Evolutionary conservation across 2,113 vertebrate species (phyloP), one percentile per base, ranked within the genome.

Genomic region (Percina caprodes): DNA sequence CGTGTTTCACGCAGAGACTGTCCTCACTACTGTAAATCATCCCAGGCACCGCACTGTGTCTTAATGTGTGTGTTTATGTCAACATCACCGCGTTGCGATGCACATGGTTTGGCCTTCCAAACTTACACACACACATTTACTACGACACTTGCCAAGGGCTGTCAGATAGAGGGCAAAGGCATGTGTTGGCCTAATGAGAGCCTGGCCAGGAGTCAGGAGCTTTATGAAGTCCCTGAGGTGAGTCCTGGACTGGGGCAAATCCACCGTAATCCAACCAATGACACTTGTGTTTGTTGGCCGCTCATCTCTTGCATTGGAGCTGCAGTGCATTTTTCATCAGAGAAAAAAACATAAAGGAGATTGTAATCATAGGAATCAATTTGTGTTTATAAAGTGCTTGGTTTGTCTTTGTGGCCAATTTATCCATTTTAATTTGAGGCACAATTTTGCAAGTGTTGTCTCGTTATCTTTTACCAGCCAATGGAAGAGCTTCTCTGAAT

Each of bases 211-310:
- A 90, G 82, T 90, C 82, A 86, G 87, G 81, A 88, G 80, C 85
- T 85, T 86, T 75, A 81, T 86, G 72, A 82, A 91, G 88, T 89
- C 91, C 80, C 88, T 6, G 85, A 92, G 88, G 89, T 88, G 86
- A 83, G 73, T 78, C 74, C 80, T 77, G 86, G 74, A 89, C 83
- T 85, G 24, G 79, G 73, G 84, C 45, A 69, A 90, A 87, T 89
- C 82, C 82, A 51, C 70, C 61, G 77, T 82, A 89, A 91, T 92
- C 83, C 79, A 92, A 87, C 71, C 84, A 68, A 76, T 88, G 86
- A 89, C 79, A 86, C 79, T 82, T 86, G 51, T 66, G 88, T 87
- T 79, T 72, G 16, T 54, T 86, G 88, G 76, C 82, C 48, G 61
- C 80, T 82, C 69, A 23, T 45, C 74, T 88, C 77, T 58, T 73